Percentiles rank a stretch among this genome's conserved stretches.
Evolutionary conservation across 2,113 vertebrate genomes (phyloP).

Genomic region (Calyptomena viridis): DNA sequence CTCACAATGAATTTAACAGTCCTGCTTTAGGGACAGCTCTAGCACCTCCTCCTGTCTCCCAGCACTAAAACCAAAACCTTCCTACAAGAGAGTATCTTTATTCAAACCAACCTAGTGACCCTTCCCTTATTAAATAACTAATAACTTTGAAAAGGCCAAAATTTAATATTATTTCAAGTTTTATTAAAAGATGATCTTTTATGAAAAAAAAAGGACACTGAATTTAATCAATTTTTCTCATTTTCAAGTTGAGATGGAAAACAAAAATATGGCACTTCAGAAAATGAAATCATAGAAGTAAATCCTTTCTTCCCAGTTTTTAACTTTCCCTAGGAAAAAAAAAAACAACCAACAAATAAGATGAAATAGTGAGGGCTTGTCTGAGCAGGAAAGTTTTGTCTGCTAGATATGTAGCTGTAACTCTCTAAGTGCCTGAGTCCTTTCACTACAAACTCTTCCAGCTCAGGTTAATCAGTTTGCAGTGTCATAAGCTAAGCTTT

Average conservation of each 20-base stretch:
- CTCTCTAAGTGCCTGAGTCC: neutral
- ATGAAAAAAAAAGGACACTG: neutral
- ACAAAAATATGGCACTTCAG: neutral
- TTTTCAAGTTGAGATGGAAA: neutral
- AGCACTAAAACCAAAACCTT: neutral
- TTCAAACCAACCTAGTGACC: neutral
- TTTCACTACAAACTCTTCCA: neutral
- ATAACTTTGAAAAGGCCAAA: neutral
- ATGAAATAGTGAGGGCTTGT: neutral
- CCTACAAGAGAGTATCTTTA: neutral
- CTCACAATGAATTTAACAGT: neutral
- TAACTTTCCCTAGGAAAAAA: neutral
- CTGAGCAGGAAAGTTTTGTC: constrained; percentile 7
- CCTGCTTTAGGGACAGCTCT: neutral
- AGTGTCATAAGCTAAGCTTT: neutral
- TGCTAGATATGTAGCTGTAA: neutral
- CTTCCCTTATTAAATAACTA: neutral
- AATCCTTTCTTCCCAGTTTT: neutral
- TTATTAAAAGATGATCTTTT: neutral
- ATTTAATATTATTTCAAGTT: neutral
- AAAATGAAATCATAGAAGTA: neutral
- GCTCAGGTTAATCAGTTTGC: neutral
- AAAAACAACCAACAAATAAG: neutral
- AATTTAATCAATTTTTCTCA: neutral
- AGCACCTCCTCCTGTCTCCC: neutral